Base-by-base conservation (phyloP, 2,797 vertebrate species). In the Lemur catta region DNA sequence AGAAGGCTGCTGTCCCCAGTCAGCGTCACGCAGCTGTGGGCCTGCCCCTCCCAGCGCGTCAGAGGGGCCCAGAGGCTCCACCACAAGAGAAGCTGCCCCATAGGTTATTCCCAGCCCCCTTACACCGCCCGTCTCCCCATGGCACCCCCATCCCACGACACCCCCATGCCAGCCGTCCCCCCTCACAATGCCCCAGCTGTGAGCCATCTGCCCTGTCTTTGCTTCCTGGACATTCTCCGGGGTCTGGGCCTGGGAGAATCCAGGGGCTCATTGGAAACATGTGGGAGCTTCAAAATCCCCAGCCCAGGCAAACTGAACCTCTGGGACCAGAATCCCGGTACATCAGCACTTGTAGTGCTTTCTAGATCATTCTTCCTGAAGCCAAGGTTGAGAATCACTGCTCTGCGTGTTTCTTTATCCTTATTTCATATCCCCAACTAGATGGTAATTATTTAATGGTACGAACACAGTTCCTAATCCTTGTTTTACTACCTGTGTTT, bases 381-480 rank as follows among this genome's bases (percentile, higher is more conserved):
- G 22, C 14, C 69, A 9, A 55, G 43, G 24, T 1, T 30, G 72
- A 4, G 12, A 76, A 52, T 18, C 61, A 14, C 2, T 6, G 15
- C n/a, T 28, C 15, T 4, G 6, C 0, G 0, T 11, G 22, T 46
- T 30, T 79, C 0, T 10, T 18, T 8, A 14, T 35, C 71, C 57
- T 50, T 7, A 18, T 26, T 41, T 33, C 3, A 2, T 0, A 3
- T 28, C 33, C 89, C 41, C 14, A 15, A n/a, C 28, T 35, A 30
- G 18, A 18, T 0, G 0, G 28, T 10, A 2, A 4, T 2, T 2
- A 22, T 3, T 13, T 50, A 61, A 7, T 0, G 0, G 33, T 7
- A 8, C 0, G 1, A 5, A 55, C 2, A 6, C 7, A 1, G 13
- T 50, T 50, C n/a, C 75, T 33, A 33, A 26, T 17, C 3, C 35